Evolutionary conservation across 2,888 invertebrate genomes (phyloP).

Genomic region (Xylocampa areola): DNA sequence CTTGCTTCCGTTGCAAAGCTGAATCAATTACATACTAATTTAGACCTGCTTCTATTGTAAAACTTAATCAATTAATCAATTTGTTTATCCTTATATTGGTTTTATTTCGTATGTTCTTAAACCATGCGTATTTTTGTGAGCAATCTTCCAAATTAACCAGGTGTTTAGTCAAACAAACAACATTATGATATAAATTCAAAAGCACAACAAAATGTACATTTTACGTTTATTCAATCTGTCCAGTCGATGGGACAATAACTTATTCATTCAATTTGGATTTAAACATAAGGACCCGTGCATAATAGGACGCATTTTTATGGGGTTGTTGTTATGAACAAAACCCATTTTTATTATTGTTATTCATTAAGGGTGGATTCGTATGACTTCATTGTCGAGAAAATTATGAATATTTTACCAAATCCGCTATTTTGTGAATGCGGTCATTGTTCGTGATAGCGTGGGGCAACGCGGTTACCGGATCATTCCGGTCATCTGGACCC

Average conservation of each 20-base stretch:
- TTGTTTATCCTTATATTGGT: not conserved
- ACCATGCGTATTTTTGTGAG: too few species aligned
- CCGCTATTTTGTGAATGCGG: conserved; percentile 75
- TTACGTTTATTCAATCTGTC: conserved; percentile 40
- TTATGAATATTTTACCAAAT: conserved; percentile 84
- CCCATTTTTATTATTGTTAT: conserved; percentile 52
- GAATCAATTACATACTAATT: too few species aligned
- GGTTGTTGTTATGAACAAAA: conserved; percentile 59
- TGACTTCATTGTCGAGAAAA: conserved; percentile 70
- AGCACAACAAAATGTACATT: conserved; percentile 37
- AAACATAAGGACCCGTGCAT: conserved; percentile 29
- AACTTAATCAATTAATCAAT: too few species aligned
- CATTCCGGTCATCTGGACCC: conserved; percentile 71
- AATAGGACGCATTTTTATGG: conserved; percentile 39
- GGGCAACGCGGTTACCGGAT: conserved; percentile 63
- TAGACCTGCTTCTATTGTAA: not conserved
- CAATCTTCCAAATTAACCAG: conserved; percentile 3
- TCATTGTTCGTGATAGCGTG: conserved; percentile 71
- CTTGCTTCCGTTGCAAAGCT: too few species aligned
- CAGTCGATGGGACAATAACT: conserved; percentile 39
- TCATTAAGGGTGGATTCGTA: conserved; percentile 53
- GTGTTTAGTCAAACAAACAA: conserved; percentile 29
- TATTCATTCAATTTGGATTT: conserved; percentile 45
- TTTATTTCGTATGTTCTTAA: too few species aligned
- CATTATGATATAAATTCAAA: conserved; percentile 20